A percentile compares a stretch with the other conserved stretches of the same genome.
Conservation (phyloP, 2,888 invertebrate species). For the Meandrusa payeni region DNA sequence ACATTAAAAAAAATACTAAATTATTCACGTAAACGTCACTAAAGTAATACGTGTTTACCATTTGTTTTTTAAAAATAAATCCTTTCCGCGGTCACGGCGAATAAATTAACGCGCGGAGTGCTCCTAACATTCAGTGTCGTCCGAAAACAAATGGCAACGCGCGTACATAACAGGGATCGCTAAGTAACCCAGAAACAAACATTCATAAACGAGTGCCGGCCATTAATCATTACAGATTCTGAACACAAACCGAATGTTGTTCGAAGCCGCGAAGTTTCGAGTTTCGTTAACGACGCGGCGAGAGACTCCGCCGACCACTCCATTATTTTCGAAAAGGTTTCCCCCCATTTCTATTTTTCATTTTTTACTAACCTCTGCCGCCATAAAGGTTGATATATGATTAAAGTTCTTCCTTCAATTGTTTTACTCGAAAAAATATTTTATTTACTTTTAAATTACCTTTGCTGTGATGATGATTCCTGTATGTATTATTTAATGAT, state of each 20-base stretch:
- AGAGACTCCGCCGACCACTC: slow-evolving; percentile 60
- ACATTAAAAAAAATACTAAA: too few species aligned
- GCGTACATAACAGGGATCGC: slow-evolving; percentile 14
- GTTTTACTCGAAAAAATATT: slow-evolving; percentile 24
- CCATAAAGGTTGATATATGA: slow-evolving; percentile 56
- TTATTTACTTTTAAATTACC: slow-evolving; percentile 23
- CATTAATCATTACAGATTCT: slow-evolving; percentile 64
- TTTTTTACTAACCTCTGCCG: slow-evolving; percentile 44
- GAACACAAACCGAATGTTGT: slow-evolving; percentile 41
- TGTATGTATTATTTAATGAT: too few species aligned
- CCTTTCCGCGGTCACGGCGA: too few species aligned
- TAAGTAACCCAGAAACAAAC: slow-evolving; percentile 38
- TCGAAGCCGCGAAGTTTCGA: slow-evolving; percentile 48
- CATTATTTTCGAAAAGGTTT: slow-evolving; percentile 71
- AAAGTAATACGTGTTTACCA: too few species aligned
- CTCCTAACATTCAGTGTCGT: neutral
- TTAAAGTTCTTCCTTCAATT: slow-evolving; percentile 49
- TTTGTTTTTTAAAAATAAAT: too few species aligned
- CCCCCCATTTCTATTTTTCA: slow-evolving; percentile 47
- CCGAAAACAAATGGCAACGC: slow-evolving; percentile 20
- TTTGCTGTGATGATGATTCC: too few species aligned
- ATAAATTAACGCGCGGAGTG: too few species aligned
- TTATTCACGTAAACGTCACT: too few species aligned
- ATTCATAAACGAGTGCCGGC: slow-evolving; percentile 34
- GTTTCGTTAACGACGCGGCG: slow-evolving; percentile 62